Evolutionary conservation across 2,113 vertebrate species (phyloP).

Genomic region (Lota lota): DNA sequence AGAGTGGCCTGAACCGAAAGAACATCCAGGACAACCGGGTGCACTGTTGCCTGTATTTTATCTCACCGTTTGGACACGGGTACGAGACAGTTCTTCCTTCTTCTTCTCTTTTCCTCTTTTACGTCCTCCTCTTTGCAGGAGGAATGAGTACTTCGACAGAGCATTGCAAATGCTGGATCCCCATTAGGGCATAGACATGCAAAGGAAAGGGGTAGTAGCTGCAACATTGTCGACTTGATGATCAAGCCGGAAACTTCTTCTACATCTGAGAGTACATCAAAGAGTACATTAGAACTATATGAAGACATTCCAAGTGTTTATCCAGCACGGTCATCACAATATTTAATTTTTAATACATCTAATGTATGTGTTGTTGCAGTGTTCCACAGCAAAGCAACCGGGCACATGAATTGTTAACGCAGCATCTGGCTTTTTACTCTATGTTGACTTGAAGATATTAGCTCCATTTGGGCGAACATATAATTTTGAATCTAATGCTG

Average conservation of each 20-base stretch:
- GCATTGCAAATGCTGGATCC: no score
- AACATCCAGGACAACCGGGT: constrained; percentile 98
- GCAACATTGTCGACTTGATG: no score
- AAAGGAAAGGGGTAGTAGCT: no score
- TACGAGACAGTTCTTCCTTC: constrained; percentile 53
- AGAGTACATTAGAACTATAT: no score
- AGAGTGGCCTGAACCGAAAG: constrained; percentile 96
- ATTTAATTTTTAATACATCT: background rate
- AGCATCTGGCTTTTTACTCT: background rate
- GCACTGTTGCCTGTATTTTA: constrained; percentile 98
- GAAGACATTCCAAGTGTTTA: no score
- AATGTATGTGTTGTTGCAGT: background rate
- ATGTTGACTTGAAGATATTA: constrained; percentile 20
- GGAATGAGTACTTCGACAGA: no score
- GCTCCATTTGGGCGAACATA: constrained; percentile 23
- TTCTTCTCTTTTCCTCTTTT: background rate
- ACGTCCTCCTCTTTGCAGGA: background rate
- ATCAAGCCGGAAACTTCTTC: no score
- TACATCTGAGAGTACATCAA: no score
- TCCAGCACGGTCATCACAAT: no score
- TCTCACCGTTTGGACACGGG: constrained; percentile 95
- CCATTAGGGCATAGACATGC: no score
- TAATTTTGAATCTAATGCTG: constrained; percentile 28
- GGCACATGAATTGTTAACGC: constrained; percentile 35
- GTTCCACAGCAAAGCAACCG: background rate